Base-by-base conservation (phyloP, 92 coral and sea anemone genomes). In the Anthopleura xanthogrammica region DNA sequence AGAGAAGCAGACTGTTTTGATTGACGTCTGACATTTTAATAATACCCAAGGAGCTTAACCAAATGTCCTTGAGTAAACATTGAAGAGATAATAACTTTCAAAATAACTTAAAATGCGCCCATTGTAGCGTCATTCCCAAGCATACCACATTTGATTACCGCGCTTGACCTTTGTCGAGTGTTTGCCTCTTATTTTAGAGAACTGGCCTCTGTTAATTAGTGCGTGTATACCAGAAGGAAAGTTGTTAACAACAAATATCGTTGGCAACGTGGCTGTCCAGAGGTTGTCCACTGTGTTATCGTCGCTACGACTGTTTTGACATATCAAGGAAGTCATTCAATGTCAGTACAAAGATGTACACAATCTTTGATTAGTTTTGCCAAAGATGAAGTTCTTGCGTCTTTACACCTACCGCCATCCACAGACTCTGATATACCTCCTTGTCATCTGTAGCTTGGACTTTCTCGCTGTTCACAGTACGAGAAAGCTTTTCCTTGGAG, bases 401-500 rank as follows among this genome's bases (percentile, higher is more conserved):
- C 64, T 42, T 48, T 60, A 52, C 50, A 55, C 20, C 22, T 79
- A 17, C 8, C 24, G 4, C 4, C 75, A 43, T 80, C 75, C 14
- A 54, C 48, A 29, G 66, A 23, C 52, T 17, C 10, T 80, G 6
- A 12, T 80, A 17, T 43, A 23, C n/a, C 19, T 62, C 12, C 22
- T 79, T 13, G 50, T 60, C 7, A 10, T 54, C 73, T 79, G n/a
- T 24, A 20, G 22, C 11, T 0, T 80, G 52, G 17, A 80, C 4
- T 41, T 39, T 50, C 13, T 41, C 5, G 19, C 12, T 20, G 55
- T 66, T 62, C 22, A 43, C 17, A 80, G 75, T n/a, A 50, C 55
- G 24, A 52, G 12, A 72, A 71, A 79, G 22, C 74, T 92, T 71
- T 54, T 75, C 72, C 78, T 92, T 24, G 96, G 92, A 6, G 96